Base-by-base conservation (phyloP, 2,888 invertebrate genomes). In the Volucella bombylans region DNA sequence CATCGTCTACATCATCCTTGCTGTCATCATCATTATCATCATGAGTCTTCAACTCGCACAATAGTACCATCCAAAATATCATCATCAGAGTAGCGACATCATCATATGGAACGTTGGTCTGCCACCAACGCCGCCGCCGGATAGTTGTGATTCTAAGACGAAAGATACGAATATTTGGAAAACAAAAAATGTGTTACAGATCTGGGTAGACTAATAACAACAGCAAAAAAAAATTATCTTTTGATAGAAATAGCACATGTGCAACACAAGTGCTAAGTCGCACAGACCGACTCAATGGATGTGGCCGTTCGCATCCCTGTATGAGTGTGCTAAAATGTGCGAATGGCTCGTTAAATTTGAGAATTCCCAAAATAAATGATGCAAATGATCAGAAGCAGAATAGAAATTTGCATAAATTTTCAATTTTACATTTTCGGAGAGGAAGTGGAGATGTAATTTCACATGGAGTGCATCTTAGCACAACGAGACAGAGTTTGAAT, bases 191-290 rank as follows among this genome's bases (percentile, higher is more conserved):
- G 45, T 81, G 81, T 69, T 81, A 68, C 74, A 76, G 76, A 74
- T 81, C 62, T 80, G 74, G 55, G 74, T 62, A 62, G n/a, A 4
- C 31, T 31, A 31, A 31, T 6, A 31, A 31, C 31, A 31, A 31
- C 31, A 31, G 57, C 57, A 81, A 41, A 52, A 45, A 67, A 45
- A 14, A 31, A 6, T 31, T 23, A 18, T 49, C 41, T 65, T 68
- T 54, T 71, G 74, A 83, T 83, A 54, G 80, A 80, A 80, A 71
- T 69, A 80, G 74, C 83, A 83, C 83, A 80, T 83, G 83, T 83
- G 74, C 69, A 52, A 68, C 49, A 68, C 14, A 45, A 62, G 14
- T 47, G 23, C 43, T 15, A 14, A 9, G 55, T 68, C 6, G 47
- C 39, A 23, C 4, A 3, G 55, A 52, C 67, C 54, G 38, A 64